Base-by-base conservation (phyloP, 2,888 invertebrate genomes). In the Mayetiola destructor region DNA sequence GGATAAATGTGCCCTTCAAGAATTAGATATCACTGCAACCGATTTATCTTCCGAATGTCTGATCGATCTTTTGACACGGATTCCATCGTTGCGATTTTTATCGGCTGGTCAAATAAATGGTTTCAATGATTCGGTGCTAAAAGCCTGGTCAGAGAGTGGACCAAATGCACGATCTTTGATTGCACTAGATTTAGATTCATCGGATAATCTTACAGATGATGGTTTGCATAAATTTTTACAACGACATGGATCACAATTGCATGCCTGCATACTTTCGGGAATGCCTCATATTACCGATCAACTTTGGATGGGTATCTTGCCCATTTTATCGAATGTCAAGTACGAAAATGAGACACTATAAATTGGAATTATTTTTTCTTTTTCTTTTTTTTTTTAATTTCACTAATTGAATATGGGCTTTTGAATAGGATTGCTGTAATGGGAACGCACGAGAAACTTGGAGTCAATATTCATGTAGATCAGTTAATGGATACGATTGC, bases 271-370 rank as follows among this genome's bases (percentile, higher is more conserved):
- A 59, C 75, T 96, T 29, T 88, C 91, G 59, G 95, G 99, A 52
- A 97, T 99, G 86, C 88, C 96, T 0, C 96, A 97, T 69, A 88
- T 99, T 64, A 94, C 96, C 0, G 99, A 99, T 75, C 92, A 94
- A 68, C 81, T 99, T 62, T 99, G 97, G 95, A 90, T 93, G 76
- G 88, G 90, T 64, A 88, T 95, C 61, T 77, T 99, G 62, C 92
- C 94, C 1, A 84, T 91, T 61, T 76, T 99, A 56, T 84, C 82
- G 59, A 94, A 95, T 68, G 87, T 93, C 63, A 92, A 85, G 97
- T 96, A 68, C 73, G 29, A 53, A 27, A 27, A 9, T 18, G 20
- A 18, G 20, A 39, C 4, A 39, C 5, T 18, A 3, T 39, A 20
- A 18, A 39, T 37, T 9, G 21, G 9, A 21, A 32, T 5, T 3